A percentile compares a stretch with the other conserved stretches of the same genome.
Evolutionary conservation across 1,140 invertebrate genomes (phyloP).

Genomic region (Papilio aristodemus): DNA sequence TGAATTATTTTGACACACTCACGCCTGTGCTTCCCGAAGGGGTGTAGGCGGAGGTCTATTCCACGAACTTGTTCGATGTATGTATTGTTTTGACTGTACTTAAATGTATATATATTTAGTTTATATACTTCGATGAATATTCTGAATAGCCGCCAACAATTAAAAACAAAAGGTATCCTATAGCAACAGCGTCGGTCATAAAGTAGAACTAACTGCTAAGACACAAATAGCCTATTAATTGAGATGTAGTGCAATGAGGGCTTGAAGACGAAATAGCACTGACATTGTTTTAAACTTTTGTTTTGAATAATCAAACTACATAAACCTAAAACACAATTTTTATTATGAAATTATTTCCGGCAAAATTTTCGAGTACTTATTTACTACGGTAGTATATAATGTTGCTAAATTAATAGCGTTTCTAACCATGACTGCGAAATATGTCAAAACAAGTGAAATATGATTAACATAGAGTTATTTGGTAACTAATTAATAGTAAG

Average conservation of each 20-base stretch:
- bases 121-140: background rate
- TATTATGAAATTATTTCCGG: too few species aligned
- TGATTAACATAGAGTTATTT: background rate
- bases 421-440: too few species aligned
- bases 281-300: background rate
- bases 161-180: conserved; percentile 29
- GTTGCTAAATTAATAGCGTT: too few species aligned
- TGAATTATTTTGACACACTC: too few species aligned
- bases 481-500: too few species aligned
- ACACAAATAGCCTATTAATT: conserved; percentile 35
- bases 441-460: background rate
- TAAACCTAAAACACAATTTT: background rate
- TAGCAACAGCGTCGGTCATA: conserved; percentile 32
- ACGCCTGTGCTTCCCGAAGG: too few species aligned
- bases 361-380: too few species aligned
- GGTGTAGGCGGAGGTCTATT: too few species aligned
- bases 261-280: background rate
- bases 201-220: conserved; percentile 34
- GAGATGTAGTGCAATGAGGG: background rate
- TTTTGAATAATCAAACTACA: background rate
- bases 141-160: background rate
- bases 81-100: too few species aligned
- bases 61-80: too few species aligned
- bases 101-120: background rate
- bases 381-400: too few species aligned